Evolutionary conservation across 2,797 vertebrate species (phyloP), one percentile per base, ranked within the genome.

Genomic region (Sciurus vulgaris): DNA sequence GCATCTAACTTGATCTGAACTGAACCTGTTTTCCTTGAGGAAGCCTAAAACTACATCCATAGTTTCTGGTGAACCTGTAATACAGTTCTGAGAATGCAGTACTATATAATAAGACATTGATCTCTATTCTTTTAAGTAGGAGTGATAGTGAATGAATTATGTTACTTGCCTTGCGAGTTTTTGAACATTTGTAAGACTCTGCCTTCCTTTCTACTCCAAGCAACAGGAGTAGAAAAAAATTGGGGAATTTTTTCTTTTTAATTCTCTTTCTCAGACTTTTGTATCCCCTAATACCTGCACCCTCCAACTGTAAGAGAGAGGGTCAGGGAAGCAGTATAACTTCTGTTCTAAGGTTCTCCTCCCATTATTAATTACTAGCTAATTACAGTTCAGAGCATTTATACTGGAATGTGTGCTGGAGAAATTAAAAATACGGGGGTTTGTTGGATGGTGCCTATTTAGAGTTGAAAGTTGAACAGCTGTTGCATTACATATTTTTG

Each of bases 71-170:
- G 96, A 98, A 95, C 97, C 98, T 97, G 86, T 98, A 98, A 98
- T 98, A 96, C 98, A 95, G 97, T 98, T 98, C 98, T 98, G 97
- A 98, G 98, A 98, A 49, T 92, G 84, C 98, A 97, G 96, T 98
- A 98, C 98, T 98, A 98, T 98, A 98, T 97, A 98, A 97, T 95
- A 98, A 95, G 96, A 98, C 79, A 74, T 98, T 94, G 94, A 98
- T 98, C 96, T 98, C 97, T 98, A 97, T 98, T 97, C 98, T 98
- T 98, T 98, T 97, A 98, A 97, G 97, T 98, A 98, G 98, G 97
- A 98, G 98, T 98, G 98, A 93, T 97, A 98, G 98, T 98, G 97
- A 98, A 98, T 96, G 97, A 98, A 98, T 98, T 98, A 98, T 98
- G 98, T 98, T 98, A 97, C 96, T 98, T 98, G 98, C 98, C 97